Evolutionary conservation across 2,797 vertebrate species (phyloP).

Genomic region (Prionace glauca): DNA sequence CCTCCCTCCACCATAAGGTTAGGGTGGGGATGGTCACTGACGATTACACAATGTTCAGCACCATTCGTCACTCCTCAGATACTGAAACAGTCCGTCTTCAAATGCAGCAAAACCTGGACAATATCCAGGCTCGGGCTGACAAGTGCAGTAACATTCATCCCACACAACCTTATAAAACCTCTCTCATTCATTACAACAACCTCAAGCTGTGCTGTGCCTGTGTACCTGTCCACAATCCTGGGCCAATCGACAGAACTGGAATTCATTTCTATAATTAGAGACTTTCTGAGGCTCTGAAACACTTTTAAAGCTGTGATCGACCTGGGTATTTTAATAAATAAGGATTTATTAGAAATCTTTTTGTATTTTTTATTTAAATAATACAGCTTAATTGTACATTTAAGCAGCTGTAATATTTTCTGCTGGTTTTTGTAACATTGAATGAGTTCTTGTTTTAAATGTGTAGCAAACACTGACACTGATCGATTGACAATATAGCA

Average conservation of each 20-base stretch:
- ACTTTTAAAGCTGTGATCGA: neutral
- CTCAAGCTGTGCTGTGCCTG: too few relatives aligned
- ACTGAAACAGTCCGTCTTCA: too few relatives aligned
- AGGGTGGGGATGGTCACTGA: too few relatives aligned
- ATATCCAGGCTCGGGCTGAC: too few relatives aligned
- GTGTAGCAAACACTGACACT: neutral
- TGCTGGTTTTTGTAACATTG: neutral
- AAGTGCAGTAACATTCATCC: too few relatives aligned
- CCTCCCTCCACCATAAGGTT: too few relatives aligned
- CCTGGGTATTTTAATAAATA: neutral
- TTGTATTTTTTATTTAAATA: neutral
- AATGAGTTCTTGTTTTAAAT: neutral
- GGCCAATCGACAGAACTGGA: neutral
- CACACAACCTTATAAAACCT: too few relatives aligned
- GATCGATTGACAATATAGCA: neutral
- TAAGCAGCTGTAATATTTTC: neutral
- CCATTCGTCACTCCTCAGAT: too few relatives aligned
- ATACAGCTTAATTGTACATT: neutral
- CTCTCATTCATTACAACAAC: too few relatives aligned
- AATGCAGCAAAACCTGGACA: too few relatives aligned
- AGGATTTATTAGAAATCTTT: neutral
- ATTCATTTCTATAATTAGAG: neutral
- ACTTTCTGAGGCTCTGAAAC: neutral
- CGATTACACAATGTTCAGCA: too few relatives aligned
- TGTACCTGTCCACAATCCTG: neutral